Conservation (phyloP, 2,113 vertebrate genomes). For the Silurus asotus region DNA sequence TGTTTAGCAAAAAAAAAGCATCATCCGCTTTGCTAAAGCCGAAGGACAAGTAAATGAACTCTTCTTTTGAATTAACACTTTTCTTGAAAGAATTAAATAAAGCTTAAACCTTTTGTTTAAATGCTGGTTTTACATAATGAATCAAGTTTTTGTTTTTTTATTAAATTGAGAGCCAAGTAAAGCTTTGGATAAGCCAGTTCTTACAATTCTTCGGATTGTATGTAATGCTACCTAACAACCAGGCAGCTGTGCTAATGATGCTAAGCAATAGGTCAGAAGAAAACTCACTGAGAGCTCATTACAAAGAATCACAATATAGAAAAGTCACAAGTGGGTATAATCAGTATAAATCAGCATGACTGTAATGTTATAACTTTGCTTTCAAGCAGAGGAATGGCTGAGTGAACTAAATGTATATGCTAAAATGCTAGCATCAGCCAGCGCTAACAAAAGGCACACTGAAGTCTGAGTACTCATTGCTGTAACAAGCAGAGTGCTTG, state of each 20-base stretch:
- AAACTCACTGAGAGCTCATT: neutral
- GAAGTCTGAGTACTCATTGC: neutral
- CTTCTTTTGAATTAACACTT: no score
- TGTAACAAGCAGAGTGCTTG: neutral
- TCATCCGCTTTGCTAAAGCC: neutral
- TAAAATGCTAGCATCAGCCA: constrained; percentile 9
- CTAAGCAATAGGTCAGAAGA: neutral
- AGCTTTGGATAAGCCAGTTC: neutral
- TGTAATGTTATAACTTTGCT: neutral
- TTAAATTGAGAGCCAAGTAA: neutral
- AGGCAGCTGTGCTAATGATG: neutral
- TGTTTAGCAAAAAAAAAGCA: no score
- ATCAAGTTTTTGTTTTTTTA: neutral
- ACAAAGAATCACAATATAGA: neutral
- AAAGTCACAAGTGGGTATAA: neutral
- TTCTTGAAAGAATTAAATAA: neutral
- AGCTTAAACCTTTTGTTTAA: neutral
- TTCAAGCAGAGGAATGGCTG: neutral
- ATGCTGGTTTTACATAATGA: neutral
- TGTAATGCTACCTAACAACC: neutral
- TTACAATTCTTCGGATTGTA: neutral
- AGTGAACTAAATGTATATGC: neutral
- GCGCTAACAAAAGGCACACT: neutral
- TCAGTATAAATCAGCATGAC: neutral
- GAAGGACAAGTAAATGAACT: neutral